A percentile compares a stretch with the other conserved stretches of the same genome.
These are phyloP conservation scores for Leistus spinibarbis DNA, from an alignment of 2,888 invertebrate genomes.

Conservation along the genomic window DNA sequence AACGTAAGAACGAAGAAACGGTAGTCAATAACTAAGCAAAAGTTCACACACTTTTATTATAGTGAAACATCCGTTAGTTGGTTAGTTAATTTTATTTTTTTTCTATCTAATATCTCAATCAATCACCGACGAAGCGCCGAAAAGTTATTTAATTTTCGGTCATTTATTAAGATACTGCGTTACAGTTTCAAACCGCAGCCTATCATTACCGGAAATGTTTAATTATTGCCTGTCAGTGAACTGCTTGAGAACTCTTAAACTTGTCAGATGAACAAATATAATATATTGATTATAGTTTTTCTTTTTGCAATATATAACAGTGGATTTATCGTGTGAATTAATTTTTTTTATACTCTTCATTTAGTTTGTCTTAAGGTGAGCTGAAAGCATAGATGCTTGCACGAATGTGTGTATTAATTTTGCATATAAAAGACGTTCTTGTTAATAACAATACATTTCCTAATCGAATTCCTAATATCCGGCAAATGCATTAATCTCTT, in stretches of 20 bases:
- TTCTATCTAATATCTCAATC: background rate
- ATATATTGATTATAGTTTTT: background rate
- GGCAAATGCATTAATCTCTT: background rate
- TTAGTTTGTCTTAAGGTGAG: too few relatives aligned
- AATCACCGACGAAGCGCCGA: background rate
- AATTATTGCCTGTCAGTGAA: background rate
- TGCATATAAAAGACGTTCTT: too few relatives aligned
- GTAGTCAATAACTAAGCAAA: background rate
- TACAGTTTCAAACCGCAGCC: background rate
- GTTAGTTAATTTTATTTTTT: too few relatives aligned
- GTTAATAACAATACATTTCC: too few relatives aligned
- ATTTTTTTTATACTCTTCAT: too few relatives aligned
- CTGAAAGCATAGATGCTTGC: too few relatives aligned
- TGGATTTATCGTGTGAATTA: background rate
- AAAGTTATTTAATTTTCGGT: background rate
- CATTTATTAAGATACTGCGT: background rate
- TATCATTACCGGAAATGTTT: background rate
- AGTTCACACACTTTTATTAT: background rate
- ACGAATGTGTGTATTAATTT: too few relatives aligned
- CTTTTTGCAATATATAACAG: background rate
- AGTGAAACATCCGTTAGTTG: background rate
- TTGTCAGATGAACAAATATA: background rate
- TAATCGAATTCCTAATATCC: background rate
- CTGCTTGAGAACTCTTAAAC: background rate
- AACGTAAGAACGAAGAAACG: background rate